Conservation (phyloP, 2,113 vertebrate genomes). For the Psettodes erumei region DNA sequence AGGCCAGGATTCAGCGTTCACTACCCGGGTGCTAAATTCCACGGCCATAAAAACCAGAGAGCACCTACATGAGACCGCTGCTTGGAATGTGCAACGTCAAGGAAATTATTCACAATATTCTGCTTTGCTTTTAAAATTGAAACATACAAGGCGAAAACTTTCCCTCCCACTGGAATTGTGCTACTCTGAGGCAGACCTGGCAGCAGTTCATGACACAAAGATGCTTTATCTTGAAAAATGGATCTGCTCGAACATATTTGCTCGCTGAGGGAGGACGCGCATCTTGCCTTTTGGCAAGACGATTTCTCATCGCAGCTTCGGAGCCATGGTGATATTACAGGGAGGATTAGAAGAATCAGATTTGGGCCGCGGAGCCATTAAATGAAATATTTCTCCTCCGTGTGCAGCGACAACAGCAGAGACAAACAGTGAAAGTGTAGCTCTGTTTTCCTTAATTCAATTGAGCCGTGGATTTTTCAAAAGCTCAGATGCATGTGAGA, state of each 20-base stretch:
- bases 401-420: conserved; percentile 29
- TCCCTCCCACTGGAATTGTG: conserved; percentile 20
- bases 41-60: conserved; percentile 15
- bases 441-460: conserved; percentile 55
- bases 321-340: conserved; percentile 31
- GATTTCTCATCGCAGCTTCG: conserved; percentile 14
- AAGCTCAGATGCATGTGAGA: conserved; percentile 38
- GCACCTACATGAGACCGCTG: not conserved
- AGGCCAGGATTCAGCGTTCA: conserved; percentile 23
- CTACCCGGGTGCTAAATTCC: conserved; percentile 68
- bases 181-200: conserved; percentile 35
- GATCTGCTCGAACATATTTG: conserved; percentile 48
- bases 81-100: conserved; percentile 8
- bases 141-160: conserved; percentile 11
- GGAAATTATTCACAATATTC: conserved; percentile 47
- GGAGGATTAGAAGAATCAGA: conserved; percentile 58
- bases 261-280: conserved; percentile 38
- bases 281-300: conserved; percentile 39
- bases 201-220: conserved; percentile 34
- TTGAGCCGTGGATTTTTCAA: conserved; percentile 49
- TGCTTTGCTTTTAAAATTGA: conserved; percentile 38
- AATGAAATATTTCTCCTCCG: conserved; percentile 37
- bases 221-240: conserved; percentile 64
- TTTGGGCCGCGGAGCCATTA: conserved; percentile 43
- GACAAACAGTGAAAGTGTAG: conserved; percentile 48